These are phyloP conservation scores for Scrobipalpa atriplicella DNA, from an alignment of 2,888 invertebrate species.

Conservation along the genomic window DNA sequence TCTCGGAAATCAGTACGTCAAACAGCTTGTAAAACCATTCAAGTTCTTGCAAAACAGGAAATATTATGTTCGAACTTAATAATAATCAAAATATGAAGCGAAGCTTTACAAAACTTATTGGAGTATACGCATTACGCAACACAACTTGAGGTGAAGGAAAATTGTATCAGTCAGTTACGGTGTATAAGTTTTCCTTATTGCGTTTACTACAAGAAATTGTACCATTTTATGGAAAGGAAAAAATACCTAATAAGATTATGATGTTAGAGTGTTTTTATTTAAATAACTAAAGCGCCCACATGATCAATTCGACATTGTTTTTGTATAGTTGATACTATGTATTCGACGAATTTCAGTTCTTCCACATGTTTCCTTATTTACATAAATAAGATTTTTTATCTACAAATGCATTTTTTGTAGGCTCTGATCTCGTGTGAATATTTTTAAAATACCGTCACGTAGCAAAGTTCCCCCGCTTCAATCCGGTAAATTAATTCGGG, in stretches of 20 bases:
- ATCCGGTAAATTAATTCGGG: slow-evolving; percentile 21
- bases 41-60: too few relatives aligned
- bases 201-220: background rate
- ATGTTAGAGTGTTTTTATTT: background rate
- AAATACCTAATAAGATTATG: slow-evolving; percentile 1
- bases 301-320: too few relatives aligned
- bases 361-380: too few relatives aligned
- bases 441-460: background rate
- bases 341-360: too few relatives aligned
- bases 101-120: background rate
- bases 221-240: slow-evolving; percentile 1
- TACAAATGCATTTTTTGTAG: background rate
- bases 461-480: background rate
- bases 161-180: background rate
- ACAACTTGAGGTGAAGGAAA: background rate
- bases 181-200: background rate
- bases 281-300: background rate
- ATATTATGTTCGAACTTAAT: too few relatives aligned
- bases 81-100: background rate
- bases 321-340: too few relatives aligned
- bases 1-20: background rate
- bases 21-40: background rate
- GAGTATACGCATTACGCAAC: background rate
- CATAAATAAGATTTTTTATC: too few relatives aligned
- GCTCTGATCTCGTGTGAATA: background rate